These are phyloP conservation scores for Amblyjoppa proteus DNA, from an alignment of 2,888 invertebrate genomes.

Conservation along the genomic window DNA sequence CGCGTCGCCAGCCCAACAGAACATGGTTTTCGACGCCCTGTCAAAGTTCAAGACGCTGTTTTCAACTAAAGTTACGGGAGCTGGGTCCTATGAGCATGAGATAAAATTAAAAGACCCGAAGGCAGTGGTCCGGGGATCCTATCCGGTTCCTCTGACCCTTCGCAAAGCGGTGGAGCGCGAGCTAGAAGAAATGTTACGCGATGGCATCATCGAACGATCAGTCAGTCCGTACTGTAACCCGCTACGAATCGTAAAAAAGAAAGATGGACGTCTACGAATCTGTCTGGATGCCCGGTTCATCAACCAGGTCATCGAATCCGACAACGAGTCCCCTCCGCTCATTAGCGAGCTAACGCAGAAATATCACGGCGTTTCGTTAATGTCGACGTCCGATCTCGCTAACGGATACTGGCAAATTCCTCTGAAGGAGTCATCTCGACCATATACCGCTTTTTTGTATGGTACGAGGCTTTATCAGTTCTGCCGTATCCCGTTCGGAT, in stretches of 20 bases:
- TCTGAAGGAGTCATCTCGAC: conserved; percentile 45
- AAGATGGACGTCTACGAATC: conserved; percentile 75
- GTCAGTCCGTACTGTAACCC: conserved; percentile 69
- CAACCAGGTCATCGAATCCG: conserved; percentile 75
- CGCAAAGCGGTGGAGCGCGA: conserved; percentile 71
- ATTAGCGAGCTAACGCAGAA: conserved; percentile 68
- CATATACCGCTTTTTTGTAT: conserved; percentile 68
- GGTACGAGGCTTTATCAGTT: too few species aligned
- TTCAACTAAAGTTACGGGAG: neutral
- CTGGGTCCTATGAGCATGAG: conserved; percentile 37
- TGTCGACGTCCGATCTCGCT: conserved; percentile 69
- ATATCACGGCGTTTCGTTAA: conserved; percentile 63
- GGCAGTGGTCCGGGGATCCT: conserved; percentile 69
- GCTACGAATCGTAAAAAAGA: conserved; percentile 69
- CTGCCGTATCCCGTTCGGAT: too few species aligned
- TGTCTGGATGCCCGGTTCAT: conserved; percentile 77
- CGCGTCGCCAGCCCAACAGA: too few species aligned
- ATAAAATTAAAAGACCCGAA: conserved; percentile 69
- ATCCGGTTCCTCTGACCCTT: conserved; percentile 74
- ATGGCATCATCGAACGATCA: conserved; percentile 57
- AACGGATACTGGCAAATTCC: conserved; percentile 68
- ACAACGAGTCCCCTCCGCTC: conserved; percentile 72
- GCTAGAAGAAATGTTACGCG: conserved; percentile 71
- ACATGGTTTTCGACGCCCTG: too few species aligned
- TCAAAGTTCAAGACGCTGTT: too few species aligned